Conservation (phyloP, 2,797 vertebrate genomes). For the Passerculus sandwichensis region DNA sequence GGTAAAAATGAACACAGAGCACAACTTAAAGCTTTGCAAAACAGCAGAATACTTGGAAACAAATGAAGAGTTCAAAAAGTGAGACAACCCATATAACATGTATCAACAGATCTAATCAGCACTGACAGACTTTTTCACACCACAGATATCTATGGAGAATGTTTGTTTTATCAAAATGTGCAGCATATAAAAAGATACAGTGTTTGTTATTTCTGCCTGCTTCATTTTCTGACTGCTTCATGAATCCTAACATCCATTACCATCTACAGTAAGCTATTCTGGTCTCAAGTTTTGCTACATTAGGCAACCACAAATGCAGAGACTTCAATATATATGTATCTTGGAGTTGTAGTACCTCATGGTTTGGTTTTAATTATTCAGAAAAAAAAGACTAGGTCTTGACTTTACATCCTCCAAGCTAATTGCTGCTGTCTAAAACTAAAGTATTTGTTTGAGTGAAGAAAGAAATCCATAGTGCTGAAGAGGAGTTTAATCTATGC, state of each 20-base stretch:
- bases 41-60: neutral
- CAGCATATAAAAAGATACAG: neutral
- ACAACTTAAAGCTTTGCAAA: neutral
- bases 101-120: neutral
- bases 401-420: neutral
- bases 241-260: neutral
- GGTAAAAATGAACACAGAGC: neutral
- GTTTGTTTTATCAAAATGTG: neutral
- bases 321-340: fast-evolving
- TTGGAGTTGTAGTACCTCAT: neutral
- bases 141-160: neutral
- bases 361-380: neutral
- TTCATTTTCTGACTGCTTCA: neutral
- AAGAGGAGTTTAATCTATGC: neutral
- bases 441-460: neutral
- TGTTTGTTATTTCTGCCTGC: neutral
- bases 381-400: neutral
- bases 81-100: neutral
- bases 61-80: neutral
- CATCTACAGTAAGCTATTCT: neutral
- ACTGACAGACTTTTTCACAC: neutral
- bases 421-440: neutral
- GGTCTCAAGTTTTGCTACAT: neutral
- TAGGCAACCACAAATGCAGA: neutral
- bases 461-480: neutral